Conservation (phyloP, 2,797 vertebrate species). For the Xerus rutilus region DNA sequence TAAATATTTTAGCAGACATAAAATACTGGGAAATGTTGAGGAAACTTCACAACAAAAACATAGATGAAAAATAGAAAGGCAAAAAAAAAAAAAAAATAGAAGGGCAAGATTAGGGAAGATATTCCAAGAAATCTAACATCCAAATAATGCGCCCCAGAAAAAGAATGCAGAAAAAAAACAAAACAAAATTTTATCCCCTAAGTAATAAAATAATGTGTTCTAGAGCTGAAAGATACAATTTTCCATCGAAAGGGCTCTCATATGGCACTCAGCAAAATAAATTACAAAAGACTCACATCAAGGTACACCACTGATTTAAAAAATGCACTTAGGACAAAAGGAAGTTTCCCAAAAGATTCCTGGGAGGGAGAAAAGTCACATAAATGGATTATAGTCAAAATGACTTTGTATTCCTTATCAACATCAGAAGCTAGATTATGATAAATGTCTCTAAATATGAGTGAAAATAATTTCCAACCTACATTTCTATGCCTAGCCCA, state of each 20-base stretch:
- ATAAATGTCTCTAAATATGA: not conserved
- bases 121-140: too few species aligned
- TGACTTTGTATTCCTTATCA: slow-evolving; percentile 1
- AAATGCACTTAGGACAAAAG: too few species aligned
- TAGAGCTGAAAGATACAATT: not conserved
- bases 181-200: not conserved
- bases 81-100: too few species aligned
- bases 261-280: not conserved
- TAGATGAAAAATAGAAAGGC: too few species aligned
- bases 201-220: not conserved
- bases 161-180: too few species aligned
- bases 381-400: not conserved
- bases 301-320: not conserved
- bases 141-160: too few species aligned
- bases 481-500: not conserved
- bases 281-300: not conserved
- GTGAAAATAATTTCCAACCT: not conserved
- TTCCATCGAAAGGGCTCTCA: not conserved
- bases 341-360: too few species aligned
- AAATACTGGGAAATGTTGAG: too few species aligned
- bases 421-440: not conserved
- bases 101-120: too few species aligned
- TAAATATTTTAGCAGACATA: not conserved
- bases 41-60: too few species aligned
- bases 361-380: not conserved